Percentiles rank a stretch among this genome's conserved stretches.
phyloP scores from a whole-genome alignment of 2,113 vertebrate species.

The Tachysurus vachellii region DNA sequence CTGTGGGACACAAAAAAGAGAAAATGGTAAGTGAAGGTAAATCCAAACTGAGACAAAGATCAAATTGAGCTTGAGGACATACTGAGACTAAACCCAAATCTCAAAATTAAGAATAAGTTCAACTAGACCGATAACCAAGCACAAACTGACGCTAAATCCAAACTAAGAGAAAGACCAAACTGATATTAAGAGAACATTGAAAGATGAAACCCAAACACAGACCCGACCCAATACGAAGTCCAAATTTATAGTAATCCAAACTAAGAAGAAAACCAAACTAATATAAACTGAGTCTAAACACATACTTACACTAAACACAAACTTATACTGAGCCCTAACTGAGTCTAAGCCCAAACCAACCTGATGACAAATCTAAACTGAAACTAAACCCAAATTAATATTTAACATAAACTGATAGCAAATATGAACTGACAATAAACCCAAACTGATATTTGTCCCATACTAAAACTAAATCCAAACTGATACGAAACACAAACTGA shows the following conservation, averaged over 20 bases:
- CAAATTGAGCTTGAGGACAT: background rate
- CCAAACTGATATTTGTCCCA: background rate
- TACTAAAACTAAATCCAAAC: background rate
- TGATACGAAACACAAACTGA: background rate
- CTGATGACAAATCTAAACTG: background rate
- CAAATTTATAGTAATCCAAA: background rate
- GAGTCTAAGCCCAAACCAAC: background rate
- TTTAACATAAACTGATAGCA: background rate
- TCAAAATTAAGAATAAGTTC: no score
- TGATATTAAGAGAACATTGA: no score
- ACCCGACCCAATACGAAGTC: background rate
- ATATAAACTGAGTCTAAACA: background rate
- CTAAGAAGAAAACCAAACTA: background rate
- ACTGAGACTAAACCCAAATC: background rate
- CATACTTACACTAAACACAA: background rate
- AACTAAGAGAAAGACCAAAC: background rate
- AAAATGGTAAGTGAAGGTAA: background rate
- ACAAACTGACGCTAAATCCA: background rate
- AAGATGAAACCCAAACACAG: background rate
- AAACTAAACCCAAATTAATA: background rate
- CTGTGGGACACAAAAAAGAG: slow-evolving; percentile 62
- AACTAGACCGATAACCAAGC: background rate
- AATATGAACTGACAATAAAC: background rate
- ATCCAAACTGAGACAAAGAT: background rate
- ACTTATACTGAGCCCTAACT: background rate